Conservation (phyloP, 1,140 invertebrate species). For the Nasonia vitripennis region DNA sequence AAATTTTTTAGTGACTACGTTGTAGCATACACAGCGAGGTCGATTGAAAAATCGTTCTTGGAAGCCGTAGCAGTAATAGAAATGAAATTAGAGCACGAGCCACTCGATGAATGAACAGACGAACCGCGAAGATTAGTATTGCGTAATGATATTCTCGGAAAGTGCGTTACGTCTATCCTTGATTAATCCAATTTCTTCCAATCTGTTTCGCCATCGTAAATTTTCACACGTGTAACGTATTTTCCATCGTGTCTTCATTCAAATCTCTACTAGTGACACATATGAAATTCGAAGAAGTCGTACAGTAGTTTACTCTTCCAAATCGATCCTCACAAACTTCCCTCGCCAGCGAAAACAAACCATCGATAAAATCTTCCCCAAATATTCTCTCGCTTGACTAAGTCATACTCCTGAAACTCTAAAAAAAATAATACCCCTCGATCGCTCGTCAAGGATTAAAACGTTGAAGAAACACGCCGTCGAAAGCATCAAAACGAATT, state of each 20-base stretch:
- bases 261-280: too few relatives aligned
- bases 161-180: neutral
- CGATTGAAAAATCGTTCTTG: neutral
- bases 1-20: too few relatives aligned
- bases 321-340: neutral
- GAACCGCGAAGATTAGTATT: neutral
- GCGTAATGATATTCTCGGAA: constrained; percentile 3
- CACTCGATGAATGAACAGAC: neutral
- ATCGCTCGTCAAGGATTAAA: neutral
- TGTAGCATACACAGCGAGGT: neutral
- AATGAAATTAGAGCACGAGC: neutral
- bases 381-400: neutral
- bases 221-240: neutral
- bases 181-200: constrained; percentile 8
- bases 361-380: neutral
- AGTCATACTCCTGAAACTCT: neutral
- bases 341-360: neutral
- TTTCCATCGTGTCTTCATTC: neutral
- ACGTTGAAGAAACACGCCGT: neutral
- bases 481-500: constrained; percentile 8
- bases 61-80: neutral
- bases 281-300: too few relatives aligned
- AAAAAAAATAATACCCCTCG: neutral
- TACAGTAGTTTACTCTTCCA: too few relatives aligned
- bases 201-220: neutral